Evolutionary conservation across 2,888 invertebrate species (phyloP).

Genomic region (Eupithecia dodoneata): DNA sequence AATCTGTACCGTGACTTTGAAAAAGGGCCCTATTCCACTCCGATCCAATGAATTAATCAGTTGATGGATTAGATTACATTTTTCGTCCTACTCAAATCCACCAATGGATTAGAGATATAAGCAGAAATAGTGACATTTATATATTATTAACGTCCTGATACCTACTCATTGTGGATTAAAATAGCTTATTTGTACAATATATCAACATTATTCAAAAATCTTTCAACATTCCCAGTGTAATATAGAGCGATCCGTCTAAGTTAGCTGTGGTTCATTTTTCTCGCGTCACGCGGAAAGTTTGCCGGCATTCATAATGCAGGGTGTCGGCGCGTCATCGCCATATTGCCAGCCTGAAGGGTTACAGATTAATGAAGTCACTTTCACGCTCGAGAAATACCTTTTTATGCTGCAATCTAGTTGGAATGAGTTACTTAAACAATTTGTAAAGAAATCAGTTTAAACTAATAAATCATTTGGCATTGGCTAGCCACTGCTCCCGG

Average conservation of each 20-base stretch:
- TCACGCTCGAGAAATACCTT: slow-evolving; percentile 40
- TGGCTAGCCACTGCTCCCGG: background rate
- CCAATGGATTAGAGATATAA: too few species aligned
- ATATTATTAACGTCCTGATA: too few species aligned
- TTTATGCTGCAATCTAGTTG: background rate
- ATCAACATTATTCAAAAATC: background rate
- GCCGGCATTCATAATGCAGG: slow-evolving; percentile 81
- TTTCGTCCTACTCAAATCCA: too few species aligned
- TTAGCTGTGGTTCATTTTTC: slow-evolving; percentile 80
- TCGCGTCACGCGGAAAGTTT: slow-evolving; percentile 79
- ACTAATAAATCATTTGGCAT: background rate
- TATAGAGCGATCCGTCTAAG: slow-evolving; percentile 73
- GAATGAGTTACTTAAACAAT: background rate
- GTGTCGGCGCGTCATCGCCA: slow-evolving; percentile 82
- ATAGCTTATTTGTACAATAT: too few species aligned
- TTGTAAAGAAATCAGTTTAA: background rate
- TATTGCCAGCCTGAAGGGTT: slow-evolving; percentile 75
- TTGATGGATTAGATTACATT: too few species aligned
- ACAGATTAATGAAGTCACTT: slow-evolving; percentile 68
- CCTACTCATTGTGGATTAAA: too few species aligned
- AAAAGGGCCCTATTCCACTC: background rate
- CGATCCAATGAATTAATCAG: too few species aligned
- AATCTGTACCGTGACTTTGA: background rate
- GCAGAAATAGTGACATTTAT: too few species aligned
- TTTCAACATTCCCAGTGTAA: slow-evolving; percentile 56